These are phyloP conservation scores for Sarcophaga subvicina DNA, from an alignment of 2,888 invertebrate species.

Conservation along the genomic window DNA sequence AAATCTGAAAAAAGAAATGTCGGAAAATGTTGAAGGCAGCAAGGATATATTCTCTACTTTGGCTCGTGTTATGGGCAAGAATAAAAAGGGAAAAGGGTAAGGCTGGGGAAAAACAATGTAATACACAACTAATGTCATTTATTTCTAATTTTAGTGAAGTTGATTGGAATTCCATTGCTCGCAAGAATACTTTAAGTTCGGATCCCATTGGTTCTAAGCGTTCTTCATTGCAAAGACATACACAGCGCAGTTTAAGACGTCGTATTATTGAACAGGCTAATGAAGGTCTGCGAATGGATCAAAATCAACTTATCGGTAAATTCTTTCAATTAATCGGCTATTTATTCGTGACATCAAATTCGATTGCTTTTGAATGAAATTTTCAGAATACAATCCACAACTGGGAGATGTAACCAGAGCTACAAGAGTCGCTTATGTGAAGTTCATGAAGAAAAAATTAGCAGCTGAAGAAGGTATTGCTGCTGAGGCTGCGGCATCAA, in stretches of 20 bases:
- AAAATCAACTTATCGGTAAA: constrained; percentile 87
- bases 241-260: constrained; percentile 88
- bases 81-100: constrained; percentile 80
- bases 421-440: constrained; percentile 92
- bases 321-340: not conserved
- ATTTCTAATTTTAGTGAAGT: constrained; percentile 74
- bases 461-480: constrained; percentile 79
- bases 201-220: constrained; percentile 92
- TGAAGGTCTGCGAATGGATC: constrained; percentile 86
- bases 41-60: constrained; percentile 93
- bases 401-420: constrained; percentile 89
- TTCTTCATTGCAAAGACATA: constrained; percentile 85
- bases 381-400: constrained; percentile 90
- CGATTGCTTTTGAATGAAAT: not conserved
- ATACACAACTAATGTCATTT: not conserved
- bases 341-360: not conserved
- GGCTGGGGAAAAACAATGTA: not conserved
- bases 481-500: constrained; percentile 29
- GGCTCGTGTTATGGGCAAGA: constrained; percentile 89
- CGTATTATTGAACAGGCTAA: constrained; percentile 87
- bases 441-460: constrained; percentile 91
- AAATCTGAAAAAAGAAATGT: constrained; percentile 89
- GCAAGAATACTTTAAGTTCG: constrained; percentile 86
- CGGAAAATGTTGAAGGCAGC: constrained; percentile 84
- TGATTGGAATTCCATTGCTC: constrained; percentile 93